Base-by-base conservation (phyloP, 2,113 vertebrate genomes). In the Spheniscus mendiculus region DNA sequence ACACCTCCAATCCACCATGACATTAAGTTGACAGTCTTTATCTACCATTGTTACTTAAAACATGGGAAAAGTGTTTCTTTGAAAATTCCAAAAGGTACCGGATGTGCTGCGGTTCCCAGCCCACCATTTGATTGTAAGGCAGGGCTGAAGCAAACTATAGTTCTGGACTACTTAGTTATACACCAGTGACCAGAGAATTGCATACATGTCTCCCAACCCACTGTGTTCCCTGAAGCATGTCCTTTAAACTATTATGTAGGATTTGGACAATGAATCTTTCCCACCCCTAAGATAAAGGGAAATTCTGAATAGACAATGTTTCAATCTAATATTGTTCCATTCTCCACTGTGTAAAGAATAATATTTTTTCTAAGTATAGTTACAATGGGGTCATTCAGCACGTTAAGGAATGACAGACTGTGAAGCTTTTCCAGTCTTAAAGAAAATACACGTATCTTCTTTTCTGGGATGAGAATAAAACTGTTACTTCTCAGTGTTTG, bases 1-100 rank as follows among this genome's bases (percentile, higher is more conserved):
- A 95, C 90, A 79, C 77, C 94, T 94, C 94, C 95, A 95, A 91
- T 91, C 36, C 38, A 50, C 97, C 96, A 91, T 98, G 98, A 97
- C 98, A 98, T 98, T 97, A 95, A 95, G 49, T 94, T 97, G 98
- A 98, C 98, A 98, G 97, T 91, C 92, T 96, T 98, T 97, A 96
- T 98, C 96, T 97, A 95, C 95, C 96, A 97, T 98, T 99, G 98
- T 98, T 96, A 96, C 96, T 98, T 96, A 97, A 96, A 98, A 98
- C 97, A 98, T 96, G 97, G 97, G 96, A 94, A 98, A 90, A 93
- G 96, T 94, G 94, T 93, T 95, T 95, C 92, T 96, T 84, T 97
- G 94, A 93, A 97, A 96, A 97, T 96, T 98, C 96, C 90, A 97
- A 95, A 95, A 99, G 98, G 96, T 98, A 93, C 96, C 74, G 96